A percentile compares a stretch with the other conserved stretches of the same genome.
Conservation (phyloP, 2,797 vertebrate genomes). For the Rachycentron canadum region DNA sequence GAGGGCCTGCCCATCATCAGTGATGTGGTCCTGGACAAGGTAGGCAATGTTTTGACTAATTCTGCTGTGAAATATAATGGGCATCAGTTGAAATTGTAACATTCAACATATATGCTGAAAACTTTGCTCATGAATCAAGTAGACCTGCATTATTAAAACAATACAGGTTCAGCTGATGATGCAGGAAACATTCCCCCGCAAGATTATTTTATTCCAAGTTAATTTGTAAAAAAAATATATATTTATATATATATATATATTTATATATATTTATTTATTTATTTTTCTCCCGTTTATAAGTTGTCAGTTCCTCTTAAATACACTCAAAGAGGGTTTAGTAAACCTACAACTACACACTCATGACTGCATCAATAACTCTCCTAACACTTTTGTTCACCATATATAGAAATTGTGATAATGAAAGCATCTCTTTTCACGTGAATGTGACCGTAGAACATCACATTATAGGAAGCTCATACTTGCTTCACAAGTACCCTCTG, state of each 20-base stretch:
- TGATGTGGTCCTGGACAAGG: slow-evolving; percentile 97
- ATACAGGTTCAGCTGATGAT: background rate
- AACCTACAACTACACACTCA: background rate
- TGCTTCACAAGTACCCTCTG: too few relatives aligned
- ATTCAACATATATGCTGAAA: background rate
- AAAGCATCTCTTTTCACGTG: too few relatives aligned
- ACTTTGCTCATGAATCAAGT: background rate
- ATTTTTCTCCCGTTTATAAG: too few relatives aligned
- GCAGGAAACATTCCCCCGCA: background rate
- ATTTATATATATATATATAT: too few relatives aligned
- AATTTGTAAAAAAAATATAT: too few relatives aligned
- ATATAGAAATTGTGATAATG: too few relatives aligned
- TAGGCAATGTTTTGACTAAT: slow-evolving; percentile 61
- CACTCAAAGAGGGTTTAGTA: background rate
- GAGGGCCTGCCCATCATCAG: slow-evolving; percentile 95
- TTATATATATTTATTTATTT: too few relatives aligned
- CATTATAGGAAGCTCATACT: too few relatives aligned
- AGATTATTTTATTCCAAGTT: background rate
- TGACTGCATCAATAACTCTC: background rate
- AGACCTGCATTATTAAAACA: background rate
- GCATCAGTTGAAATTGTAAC: background rate
- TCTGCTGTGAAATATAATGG: background rate
- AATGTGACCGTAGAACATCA: too few relatives aligned
- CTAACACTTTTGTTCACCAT: too few relatives aligned
- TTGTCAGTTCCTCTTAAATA: background rate